Conservation (phyloP, 2,113 vertebrate genomes). For the Lanius collurio region DNA sequence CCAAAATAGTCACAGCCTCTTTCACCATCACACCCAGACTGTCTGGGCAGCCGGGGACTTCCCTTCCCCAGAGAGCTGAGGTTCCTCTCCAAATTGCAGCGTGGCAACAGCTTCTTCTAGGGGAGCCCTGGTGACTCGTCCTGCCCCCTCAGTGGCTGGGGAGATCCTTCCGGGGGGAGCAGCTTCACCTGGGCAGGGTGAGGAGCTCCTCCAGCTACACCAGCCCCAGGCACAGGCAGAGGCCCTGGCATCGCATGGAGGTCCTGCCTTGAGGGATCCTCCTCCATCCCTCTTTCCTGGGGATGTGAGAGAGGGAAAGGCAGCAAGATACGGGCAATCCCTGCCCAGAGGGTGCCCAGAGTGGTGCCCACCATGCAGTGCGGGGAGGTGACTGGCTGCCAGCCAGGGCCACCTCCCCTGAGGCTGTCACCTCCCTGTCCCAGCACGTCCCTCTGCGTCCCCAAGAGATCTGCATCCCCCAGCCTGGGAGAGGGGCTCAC, state of each 20-base stretch:
- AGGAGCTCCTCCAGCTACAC: background rate
- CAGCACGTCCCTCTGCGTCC: background rate
- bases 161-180: background rate
- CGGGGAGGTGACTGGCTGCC: background rate
- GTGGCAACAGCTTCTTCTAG: background rate
- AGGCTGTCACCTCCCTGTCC: background rate
- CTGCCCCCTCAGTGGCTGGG: background rate
- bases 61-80: background rate
- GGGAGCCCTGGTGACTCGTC: background rate
- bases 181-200: background rate
- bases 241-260: accelerated
- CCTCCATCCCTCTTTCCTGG: background rate
- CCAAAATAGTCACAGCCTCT: background rate
- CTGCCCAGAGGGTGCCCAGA: background rate
- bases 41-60: background rate
- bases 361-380: background rate
- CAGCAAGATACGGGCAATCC: background rate
- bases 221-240: background rate
- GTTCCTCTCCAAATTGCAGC: background rate
- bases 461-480: background rate
- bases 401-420: background rate
- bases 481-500: background rate
- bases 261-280: background rate
- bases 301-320: too few relatives aligned
- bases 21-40: background rate